These are phyloP conservation scores for Sericinus montela DNA, from an alignment of 2,888 invertebrate genomes.

Conservation along the genomic window DNA sequence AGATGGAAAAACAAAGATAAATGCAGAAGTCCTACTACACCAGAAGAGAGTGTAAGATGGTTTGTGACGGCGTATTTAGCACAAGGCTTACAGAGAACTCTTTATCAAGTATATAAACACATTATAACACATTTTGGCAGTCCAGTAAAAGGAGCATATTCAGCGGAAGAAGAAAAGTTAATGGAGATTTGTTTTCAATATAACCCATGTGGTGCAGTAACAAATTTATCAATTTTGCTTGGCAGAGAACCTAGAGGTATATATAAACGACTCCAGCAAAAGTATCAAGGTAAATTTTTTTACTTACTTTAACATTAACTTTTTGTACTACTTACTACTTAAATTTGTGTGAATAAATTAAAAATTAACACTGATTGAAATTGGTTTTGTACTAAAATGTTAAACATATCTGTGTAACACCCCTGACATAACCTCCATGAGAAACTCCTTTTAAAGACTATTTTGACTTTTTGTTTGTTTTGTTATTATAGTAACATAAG, in stretches of 20 bases:
- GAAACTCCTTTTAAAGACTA: too few species aligned
- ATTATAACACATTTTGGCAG: slow-evolving; percentile 38
- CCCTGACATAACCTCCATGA: too few species aligned
- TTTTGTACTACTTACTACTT: too few species aligned
- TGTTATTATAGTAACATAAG: too few species aligned
- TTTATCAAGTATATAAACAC: slow-evolving; percentile 53
- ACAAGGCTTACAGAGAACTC: slow-evolving; percentile 48
- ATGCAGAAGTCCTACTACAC: slow-evolving; percentile 31
- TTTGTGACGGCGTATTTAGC: slow-evolving; percentile 53
- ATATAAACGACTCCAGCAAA: slow-evolving; percentile 38
- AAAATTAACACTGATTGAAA: too few species aligned
- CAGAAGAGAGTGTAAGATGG: slow-evolving; percentile 44
- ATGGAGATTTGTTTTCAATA: slow-evolving; percentile 53
- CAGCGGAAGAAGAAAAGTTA: slow-evolving; percentile 50
- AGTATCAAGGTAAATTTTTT: slow-evolving; percentile 32
- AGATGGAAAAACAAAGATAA: slow-evolving; percentile 51
- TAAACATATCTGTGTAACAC: too few species aligned
- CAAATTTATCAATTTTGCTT: slow-evolving; percentile 40
- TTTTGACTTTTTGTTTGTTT: too few species aligned
- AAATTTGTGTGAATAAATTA: too few species aligned
- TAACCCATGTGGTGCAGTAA: slow-evolving; percentile 38
- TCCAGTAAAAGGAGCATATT: slow-evolving; percentile 39
- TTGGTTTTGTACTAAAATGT: too few species aligned
- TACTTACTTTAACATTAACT: too few species aligned
- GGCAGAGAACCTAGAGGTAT: slow-evolving; percentile 52